phyloP scores from a whole-genome alignment of 35 echinoderm and acorn worm genomes.

The Amphiura filiformis region DNA sequence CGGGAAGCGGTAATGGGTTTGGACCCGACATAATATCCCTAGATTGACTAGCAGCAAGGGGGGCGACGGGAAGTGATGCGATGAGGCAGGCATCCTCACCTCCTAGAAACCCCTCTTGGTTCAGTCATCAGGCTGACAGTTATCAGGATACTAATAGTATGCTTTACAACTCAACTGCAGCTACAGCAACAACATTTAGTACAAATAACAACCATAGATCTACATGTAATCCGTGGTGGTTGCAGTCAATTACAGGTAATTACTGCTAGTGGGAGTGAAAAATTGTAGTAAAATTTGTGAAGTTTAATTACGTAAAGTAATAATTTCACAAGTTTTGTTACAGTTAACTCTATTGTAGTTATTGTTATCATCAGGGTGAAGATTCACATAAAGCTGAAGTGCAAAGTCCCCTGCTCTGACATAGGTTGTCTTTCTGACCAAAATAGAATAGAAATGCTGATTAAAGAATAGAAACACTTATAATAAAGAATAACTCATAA shows the following conservation, averaged over 20 bases:
- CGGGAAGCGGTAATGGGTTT: constrained; percentile 49
- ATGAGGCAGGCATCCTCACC: not conserved
- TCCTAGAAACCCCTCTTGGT: not conserved
- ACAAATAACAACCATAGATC: not conserved
- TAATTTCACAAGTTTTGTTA: no score
- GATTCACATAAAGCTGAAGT: no score
- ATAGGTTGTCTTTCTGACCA: no score
- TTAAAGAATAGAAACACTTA: no score
- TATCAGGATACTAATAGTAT: not conserved
- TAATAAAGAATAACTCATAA: no score
- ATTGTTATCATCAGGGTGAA: no score
- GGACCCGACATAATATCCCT: constrained; percentile 45
- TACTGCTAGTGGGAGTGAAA: not conserved
- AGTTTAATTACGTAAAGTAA: no score
- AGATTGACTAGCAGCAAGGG: constrained; percentile 26
- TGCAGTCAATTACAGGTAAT: not conserved
- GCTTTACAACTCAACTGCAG: not conserved
- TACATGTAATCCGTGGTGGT: not conserved
- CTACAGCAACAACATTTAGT: not conserved
- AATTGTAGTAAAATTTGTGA: no score
- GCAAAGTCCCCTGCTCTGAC: no score
- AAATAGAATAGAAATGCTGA: no score
- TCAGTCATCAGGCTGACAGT: not conserved
- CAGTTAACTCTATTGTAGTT: no score
- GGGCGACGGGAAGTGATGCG: constrained; percentile 4